Base-by-base conservation (phyloP, 2,888 invertebrate genomes). In the Tinea pellionella region DNA sequence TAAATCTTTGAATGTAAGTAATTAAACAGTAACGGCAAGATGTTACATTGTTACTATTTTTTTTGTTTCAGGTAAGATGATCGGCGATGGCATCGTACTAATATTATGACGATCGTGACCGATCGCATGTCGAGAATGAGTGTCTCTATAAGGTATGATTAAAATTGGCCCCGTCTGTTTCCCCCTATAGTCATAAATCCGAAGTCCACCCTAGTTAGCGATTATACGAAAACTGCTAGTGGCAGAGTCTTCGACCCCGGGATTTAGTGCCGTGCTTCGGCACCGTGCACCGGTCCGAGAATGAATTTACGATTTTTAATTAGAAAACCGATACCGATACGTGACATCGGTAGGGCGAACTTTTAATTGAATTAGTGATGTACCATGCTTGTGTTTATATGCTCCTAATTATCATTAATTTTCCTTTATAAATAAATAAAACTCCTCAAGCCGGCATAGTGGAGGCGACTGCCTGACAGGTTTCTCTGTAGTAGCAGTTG, bases 231-330 rank as follows among this genome's bases (percentile, higher is more conserved):
- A 59, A 51, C 51, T 51, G 51, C 60, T 60, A 60, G 51, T 51
- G 32, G 42, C 60, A 60, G 47, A 42, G 60, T 60, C 60, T 60
- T 60, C 60, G 57, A 32, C 53, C 19, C 24, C 18, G 16, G 13
- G 24, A 57, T 57, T 32, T 57, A 57, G 57, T 57, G 57, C 57
- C n/a, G 57, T 32, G 32, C 57, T 32, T 19, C 32, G 32, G 32
- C 32, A 57, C 57, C 57, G 57, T 15, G 32, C 32, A 57, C 57
- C 57, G 57, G 57, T 47, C 57, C 57, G 57, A 57, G 32, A 32
- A 19, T 29, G 67, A 72, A 71, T 77, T 77, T 76, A 77, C 76
- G 70, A 69, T 72, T 77, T 77, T 77, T 77, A 77, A 77, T 77
- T 77, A 77, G 74, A 72, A 68, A 67, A 62, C 56, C 58, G 59